Evolutionary conservation across 2,888 invertebrate genomes (phyloP).

Genomic region (Drosophila leonis): DNA sequence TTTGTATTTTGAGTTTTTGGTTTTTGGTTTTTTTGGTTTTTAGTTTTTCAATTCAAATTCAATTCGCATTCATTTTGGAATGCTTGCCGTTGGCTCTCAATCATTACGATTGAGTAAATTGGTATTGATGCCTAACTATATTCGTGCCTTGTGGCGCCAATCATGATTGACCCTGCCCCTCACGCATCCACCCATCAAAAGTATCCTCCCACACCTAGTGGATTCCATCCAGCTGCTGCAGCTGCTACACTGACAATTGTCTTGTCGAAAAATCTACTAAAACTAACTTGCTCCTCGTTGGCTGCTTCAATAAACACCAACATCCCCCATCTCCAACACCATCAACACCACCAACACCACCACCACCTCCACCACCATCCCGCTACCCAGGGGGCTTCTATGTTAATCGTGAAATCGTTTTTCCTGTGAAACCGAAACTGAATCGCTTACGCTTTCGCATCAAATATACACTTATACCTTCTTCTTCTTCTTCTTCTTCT

Average conservation of each 20-base stretch:
- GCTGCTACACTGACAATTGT: slow-evolving; percentile 4
- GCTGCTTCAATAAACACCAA: neutral
- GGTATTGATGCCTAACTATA: slow-evolving; percentile 44
- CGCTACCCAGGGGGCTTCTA: neutral
- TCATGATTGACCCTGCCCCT: slow-evolving; percentile 1
- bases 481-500: neutral
- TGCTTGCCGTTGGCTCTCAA: neutral
- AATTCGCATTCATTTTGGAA: slow-evolving; percentile 8
- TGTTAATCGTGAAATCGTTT: slow-evolving; percentile 3
- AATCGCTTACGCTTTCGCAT: slow-evolving; percentile 37
- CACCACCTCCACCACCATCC: neutral
- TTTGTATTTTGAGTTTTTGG: neutral
- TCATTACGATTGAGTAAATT: slow-evolving; percentile 31
- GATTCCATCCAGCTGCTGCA: neutral
- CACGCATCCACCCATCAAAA: neutral
- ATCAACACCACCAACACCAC: neutral
- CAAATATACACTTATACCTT: slow-evolving; percentile 5
- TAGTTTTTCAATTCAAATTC: neutral
- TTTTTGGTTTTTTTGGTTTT: neutral
- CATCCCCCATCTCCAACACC: neutral
- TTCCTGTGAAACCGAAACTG: slow-evolving; percentile 68
- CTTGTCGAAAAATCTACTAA: neutral
- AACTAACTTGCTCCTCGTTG: slow-evolving; percentile 1
- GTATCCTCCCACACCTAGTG: neutral
- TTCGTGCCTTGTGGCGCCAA: slow-evolving; percentile 6